Evolutionary conservation across 2,797 vertebrate species (phyloP), one percentile per base, ranked within the genome.

Genomic region (Astyanax mexicanus): DNA sequence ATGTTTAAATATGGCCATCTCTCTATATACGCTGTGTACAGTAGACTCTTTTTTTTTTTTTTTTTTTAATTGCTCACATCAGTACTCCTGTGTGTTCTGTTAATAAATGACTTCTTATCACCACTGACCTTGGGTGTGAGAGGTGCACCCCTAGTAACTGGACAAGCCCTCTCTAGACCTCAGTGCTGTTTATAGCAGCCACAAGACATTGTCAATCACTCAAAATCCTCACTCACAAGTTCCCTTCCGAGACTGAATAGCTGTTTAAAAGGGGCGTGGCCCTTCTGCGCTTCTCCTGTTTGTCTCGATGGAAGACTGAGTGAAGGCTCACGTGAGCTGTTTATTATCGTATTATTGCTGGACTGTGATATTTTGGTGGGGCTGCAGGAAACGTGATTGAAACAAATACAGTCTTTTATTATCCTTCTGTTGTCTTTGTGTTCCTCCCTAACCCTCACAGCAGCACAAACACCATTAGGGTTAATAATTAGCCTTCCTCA

Each of bases 401-500:
- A 6, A 13, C 54, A 57, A 32, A 57, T 32, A 25, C 23, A 40
- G 3, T 8, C 23, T 44, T 44, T 65, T 65, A 29, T 44, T 29
- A 45, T 45, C 40, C 2, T 25, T 44, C 38, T 12, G 42, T 62
- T 62, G 60, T 19, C 61, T 44, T 61, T 25, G 37, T 21, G 4
- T 75, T 23, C 7, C 60, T 45, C 74, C 15, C 27, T 75, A 38
- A 62, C 70, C 29, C 54, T 62, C 52, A 25, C 62, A 58, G 47
- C 25, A 75, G 55, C 17, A 64, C 72, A 75, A 74, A 80, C 69
- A 72, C 52, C 55, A 73, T 80, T 73, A 70, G 68, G 49, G 60
- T 78, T 77, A 76, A 75, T 78, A 45, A 81, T 80, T 64, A 64
- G 40, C 55, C 67, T 27, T 38, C 42, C 12, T 44, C 12, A 51